These are phyloP conservation scores for Zaprionus obscuricornis DNA, from an alignment of 2,888 invertebrate species.

Conservation along the genomic window DNA sequence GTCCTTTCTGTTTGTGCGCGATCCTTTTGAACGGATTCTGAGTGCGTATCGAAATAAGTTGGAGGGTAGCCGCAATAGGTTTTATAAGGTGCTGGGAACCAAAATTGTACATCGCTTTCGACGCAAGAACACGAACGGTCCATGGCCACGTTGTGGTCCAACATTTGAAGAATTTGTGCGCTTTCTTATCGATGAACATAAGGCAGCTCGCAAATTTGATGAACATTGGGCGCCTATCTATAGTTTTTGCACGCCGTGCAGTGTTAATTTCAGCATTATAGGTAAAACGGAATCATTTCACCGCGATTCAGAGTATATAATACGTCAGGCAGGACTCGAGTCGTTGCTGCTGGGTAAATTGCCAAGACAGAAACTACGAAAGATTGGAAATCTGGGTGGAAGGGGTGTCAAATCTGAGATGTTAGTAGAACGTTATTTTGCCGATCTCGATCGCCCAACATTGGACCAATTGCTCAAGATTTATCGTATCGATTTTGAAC, in stretches of 20 bases:
- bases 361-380: slow-evolving; percentile 84
- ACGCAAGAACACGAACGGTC: slow-evolving; percentile 41
- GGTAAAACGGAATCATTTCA: slow-evolving; percentile 87
- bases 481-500: slow-evolving; percentile 88
- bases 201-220: slow-evolving; percentile 84
- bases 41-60: slow-evolving; percentile 90
- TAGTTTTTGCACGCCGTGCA: slow-evolving; percentile 87
- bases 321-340: slow-evolving; percentile 86
- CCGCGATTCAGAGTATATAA: slow-evolving; percentile 86
- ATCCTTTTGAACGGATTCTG: slow-evolving; percentile 89
- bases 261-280: slow-evolving; percentile 87
- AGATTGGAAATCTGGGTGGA: slow-evolving; percentile 84
- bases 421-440: slow-evolving; percentile 86
- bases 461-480: slow-evolving; percentile 86
- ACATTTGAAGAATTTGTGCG: slow-evolving; percentile 89
- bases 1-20: slow-evolving; percentile 88
- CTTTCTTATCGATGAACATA: slow-evolving; percentile 87
- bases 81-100: slow-evolving; percentile 88
- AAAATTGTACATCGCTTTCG: slow-evolving; percentile 87
- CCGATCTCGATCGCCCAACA: slow-evolving; percentile 85
- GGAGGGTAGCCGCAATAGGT: slow-evolving; percentile 88
- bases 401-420: slow-evolving; percentile 82
- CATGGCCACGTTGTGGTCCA: slow-evolving; percentile 84
- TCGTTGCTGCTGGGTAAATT: slow-evolving; percentile 84
- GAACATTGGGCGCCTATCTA: slow-evolving; percentile 88